A percentile compares a stretch with the other conserved stretches of the same genome.
Conservation (phyloP, 2,888 invertebrate species). For the Tipula lateralis region DNA sequence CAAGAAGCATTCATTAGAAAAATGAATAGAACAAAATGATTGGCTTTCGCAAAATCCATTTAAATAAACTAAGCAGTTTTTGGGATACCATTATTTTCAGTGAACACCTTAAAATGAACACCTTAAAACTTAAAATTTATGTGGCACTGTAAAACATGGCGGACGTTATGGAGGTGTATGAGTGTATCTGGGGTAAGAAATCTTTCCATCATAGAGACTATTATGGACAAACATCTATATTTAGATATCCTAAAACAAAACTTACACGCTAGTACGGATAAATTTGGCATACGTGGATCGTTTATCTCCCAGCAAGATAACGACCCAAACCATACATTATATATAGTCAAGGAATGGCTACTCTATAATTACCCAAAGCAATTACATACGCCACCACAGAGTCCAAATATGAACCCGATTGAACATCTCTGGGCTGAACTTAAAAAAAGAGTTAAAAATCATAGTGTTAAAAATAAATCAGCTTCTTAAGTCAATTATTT, state of each 20-base stretch:
- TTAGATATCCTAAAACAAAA: conserved; percentile 32
- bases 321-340: conserved; percentile 33
- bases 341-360: conserved; percentile 28
- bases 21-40: too few species aligned
- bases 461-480: background rate
- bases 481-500: too few species aligned
- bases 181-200: conserved; percentile 31
- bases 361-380: conserved; percentile 26
- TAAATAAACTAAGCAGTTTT: too few species aligned
- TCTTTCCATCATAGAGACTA: conserved; percentile 31
- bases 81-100: too few species aligned
- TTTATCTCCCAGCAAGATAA: conserved; percentile 33
- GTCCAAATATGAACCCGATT: conserved; percentile 35
- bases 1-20: too few species aligned
- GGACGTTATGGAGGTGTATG: conserved; percentile 27
- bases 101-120: too few species aligned
- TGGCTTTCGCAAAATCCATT: too few species aligned
- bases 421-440: conserved; percentile 34
- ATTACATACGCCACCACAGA: conserved; percentile 28
- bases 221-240: conserved; percentile 30
- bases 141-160: too few species aligned
- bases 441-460: conserved; percentile 28
- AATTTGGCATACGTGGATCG: background rate
- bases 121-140: too few species aligned
- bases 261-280: conserved; percentile 28